phyloP scores from a whole-genome alignment of 2,113 vertebrate genomes.

The Callopanchax toddi region DNA sequence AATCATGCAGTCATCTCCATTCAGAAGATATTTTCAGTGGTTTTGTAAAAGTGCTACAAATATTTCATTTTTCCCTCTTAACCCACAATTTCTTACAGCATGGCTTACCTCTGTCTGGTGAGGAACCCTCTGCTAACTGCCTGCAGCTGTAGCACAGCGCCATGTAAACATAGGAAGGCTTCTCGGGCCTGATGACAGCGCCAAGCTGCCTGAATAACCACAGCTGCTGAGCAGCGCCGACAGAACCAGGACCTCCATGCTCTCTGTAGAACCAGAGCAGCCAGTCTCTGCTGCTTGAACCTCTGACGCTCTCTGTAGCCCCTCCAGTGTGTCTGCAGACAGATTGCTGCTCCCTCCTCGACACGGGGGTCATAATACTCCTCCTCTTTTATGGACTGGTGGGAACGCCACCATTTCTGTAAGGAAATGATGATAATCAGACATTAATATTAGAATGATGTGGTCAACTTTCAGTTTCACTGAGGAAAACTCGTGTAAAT shows the following conservation, averaged over 20 bases:
- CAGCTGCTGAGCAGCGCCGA: constrained; percentile 78
- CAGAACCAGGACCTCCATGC: constrained; percentile 79
- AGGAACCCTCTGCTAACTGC: constrained; percentile 82
- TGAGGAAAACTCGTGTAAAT: too few relatives aligned
- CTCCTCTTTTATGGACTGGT: constrained; percentile 61
- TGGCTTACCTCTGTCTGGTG: constrained; percentile 84
- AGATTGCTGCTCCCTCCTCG: constrained; percentile 78
- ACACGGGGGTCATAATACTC: constrained; percentile 55
- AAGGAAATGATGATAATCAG: background rate
- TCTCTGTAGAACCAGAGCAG: constrained; percentile 86
- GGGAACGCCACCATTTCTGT: constrained; percentile 88
- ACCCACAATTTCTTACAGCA: background rate
- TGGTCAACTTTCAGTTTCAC: too few relatives aligned
- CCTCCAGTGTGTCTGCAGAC: constrained; percentile 89
- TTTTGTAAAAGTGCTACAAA: background rate
- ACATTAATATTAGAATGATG: too few relatives aligned
- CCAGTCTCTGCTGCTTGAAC: constrained; percentile 81
- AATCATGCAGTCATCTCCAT: constrained; percentile 9
- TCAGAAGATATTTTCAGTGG: constrained; percentile 21
- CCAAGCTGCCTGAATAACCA: constrained; percentile 89
- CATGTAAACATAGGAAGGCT: constrained; percentile 70
- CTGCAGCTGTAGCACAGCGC: constrained; percentile 81
- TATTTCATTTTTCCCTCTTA: background rate
- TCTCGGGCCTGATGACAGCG: constrained; percentile 79
- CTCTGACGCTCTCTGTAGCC: constrained; percentile 80